These are phyloP conservation scores for Nomada lathburiana DNA, from an alignment of 2,888 invertebrate species.

Conservation along the genomic window DNA sequence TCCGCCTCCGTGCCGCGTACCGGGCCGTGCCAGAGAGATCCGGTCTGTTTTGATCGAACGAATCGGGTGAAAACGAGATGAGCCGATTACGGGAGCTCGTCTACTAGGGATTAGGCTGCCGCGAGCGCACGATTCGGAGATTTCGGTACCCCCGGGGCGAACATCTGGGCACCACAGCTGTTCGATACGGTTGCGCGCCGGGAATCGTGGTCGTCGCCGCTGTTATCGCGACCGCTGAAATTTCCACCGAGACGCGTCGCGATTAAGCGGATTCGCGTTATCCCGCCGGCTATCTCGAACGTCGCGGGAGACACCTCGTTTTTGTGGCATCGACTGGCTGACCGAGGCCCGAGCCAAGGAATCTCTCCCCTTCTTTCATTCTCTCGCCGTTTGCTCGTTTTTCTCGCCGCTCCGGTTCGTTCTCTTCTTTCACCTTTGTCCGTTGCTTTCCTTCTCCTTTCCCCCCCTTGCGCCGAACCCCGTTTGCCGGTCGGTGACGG, in stretches of 20 bases:
- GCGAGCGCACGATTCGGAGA: conserved; percentile 9
- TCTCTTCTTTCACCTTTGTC: conserved; percentile 40
- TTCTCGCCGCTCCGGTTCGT: conserved; percentile 18
- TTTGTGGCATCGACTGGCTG: conserved; percentile 20
- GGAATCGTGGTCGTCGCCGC: too few species aligned
- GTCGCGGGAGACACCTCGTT: conserved; percentile 54
- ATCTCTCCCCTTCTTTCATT: conserved; percentile 51
- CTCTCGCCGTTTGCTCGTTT: conserved; percentile 52
- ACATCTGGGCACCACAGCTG: neutral
- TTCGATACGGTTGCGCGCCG: neutral
- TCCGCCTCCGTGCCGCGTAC: conserved; percentile 38
- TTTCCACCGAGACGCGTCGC: conserved; percentile 57
- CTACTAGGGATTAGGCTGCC: conserved; percentile 70
- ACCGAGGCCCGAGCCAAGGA: conserved; percentile 31
- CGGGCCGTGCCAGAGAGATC: conserved; percentile 27
- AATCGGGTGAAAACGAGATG: conserved; percentile 72
- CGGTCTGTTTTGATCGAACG: conserved; percentile 73
- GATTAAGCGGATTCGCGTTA: conserved; percentile 71
- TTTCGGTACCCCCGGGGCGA: conserved; percentile 3
- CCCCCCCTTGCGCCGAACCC: conserved; percentile 2
- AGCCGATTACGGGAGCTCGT: conserved; percentile 74
- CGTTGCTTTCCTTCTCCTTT: conserved; percentile 15
- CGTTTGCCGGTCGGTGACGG: conserved; percentile 30
- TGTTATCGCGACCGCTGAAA: conserved; percentile 2
- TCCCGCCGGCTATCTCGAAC: conserved; percentile 65